These are phyloP conservation scores for Etheostoma cragini DNA, from an alignment of 2,113 vertebrate species.

Conservation along the genomic window DNA sequence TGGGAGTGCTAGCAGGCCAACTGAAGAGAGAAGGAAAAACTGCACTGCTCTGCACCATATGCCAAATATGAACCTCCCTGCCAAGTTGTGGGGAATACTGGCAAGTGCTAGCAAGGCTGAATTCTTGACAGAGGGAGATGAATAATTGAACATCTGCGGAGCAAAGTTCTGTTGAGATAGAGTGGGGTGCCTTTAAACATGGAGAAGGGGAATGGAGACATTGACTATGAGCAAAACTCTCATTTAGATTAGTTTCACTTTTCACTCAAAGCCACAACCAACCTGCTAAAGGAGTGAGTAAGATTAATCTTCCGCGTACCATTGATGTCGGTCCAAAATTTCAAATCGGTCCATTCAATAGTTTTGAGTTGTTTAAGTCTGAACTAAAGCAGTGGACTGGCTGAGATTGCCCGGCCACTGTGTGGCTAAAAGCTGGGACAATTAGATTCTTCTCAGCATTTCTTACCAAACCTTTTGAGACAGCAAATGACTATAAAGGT, in stretches of 20 bases:
- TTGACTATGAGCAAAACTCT: constrained; percentile 63
- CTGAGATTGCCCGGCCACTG: not conserved
- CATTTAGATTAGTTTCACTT: constrained; percentile 50
- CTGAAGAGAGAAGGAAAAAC: constrained; percentile 71
- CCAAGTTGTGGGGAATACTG: constrained; percentile 81
- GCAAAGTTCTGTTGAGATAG: constrained; percentile 73
- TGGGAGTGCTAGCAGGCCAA: constrained; percentile 71
- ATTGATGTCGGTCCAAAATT: not conserved
- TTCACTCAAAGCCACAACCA: constrained; percentile 8
- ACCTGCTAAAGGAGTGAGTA: not conserved
- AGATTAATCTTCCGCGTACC: not conserved
- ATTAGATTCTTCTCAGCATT: not conserved
- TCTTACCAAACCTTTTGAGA: not conserved
- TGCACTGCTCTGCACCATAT: constrained; percentile 74
- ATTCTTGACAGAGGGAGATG: constrained; percentile 83
- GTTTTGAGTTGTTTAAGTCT: not conserved
- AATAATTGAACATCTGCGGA: constrained; percentile 80
- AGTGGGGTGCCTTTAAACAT: constrained; percentile 54
- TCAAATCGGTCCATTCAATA: too few species aligned
- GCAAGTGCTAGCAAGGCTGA: constrained; percentile 77
- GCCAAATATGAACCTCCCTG: constrained; percentile 77
- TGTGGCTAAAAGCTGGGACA: not conserved
- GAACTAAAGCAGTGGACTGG: not conserved
- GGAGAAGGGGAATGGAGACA: constrained; percentile 55
- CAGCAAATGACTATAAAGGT: too few species aligned